Evolutionary conservation across 2,888 invertebrate genomes (phyloP).

Genomic region (Clivina fossor): DNA sequence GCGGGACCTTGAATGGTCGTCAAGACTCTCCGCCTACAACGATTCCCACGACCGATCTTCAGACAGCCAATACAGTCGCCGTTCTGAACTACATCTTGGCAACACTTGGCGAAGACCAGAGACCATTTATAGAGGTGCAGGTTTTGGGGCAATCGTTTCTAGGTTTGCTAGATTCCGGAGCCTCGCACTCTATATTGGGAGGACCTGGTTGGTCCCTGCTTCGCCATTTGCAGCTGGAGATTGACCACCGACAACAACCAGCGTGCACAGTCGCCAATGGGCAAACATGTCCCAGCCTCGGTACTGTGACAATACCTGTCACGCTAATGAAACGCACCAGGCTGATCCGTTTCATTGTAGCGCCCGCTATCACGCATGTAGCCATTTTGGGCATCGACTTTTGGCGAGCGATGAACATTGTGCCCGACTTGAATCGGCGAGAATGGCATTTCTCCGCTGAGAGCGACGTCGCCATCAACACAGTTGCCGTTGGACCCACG

Average conservation of each 20-base stretch:
- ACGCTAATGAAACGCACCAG: not conserved
- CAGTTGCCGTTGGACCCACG: no score
- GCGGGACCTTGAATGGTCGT: no score
- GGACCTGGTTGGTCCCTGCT: no score
- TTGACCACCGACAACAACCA: not conserved
- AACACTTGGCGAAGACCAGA: not conserved
- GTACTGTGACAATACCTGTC: not conserved
- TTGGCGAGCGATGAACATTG: constrained; percentile 3
- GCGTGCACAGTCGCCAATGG: not conserved
- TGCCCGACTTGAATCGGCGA: not conserved
- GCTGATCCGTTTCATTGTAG: not conserved
- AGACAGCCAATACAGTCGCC: no score
- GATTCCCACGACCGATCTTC: no score
- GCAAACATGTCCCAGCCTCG: not conserved
- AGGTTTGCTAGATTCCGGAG: constrained; percentile 8
- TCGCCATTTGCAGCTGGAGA: no score
- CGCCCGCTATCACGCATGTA: not conserved
- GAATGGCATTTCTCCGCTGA: constrained; percentile 20
- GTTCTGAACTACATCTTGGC: no score
- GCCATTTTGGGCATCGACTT: constrained; percentile 10
- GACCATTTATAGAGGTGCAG: constrained; percentile 4
- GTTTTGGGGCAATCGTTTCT: not conserved
- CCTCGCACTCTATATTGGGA: not conserved
- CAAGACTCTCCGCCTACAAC: no score
- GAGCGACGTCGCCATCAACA: no score